Conservation (phyloP, 2,113 vertebrate genomes). For the Tragelaphus strepsiceros region DNA sequence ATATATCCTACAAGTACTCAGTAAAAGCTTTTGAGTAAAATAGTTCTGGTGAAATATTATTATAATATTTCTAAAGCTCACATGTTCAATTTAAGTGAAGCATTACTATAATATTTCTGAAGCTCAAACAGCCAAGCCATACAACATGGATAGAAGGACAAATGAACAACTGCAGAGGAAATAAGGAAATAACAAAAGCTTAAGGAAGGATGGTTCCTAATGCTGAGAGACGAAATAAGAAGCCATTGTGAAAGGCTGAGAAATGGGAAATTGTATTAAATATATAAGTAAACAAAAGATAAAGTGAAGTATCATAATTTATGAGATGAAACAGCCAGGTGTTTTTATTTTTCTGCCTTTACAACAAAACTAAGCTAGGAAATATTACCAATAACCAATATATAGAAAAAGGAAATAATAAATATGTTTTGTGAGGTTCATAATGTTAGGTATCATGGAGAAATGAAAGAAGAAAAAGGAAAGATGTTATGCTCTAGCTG, state of each 20-base stretch:
- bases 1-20: neutral
- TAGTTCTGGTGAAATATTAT: neutral
- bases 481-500: neutral
- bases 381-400: neutral
- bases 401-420: neutral
- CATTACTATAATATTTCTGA: neutral
- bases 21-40: constrained; percentile 23
- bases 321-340: neutral
- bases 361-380: neutral
- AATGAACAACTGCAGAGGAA: neutral
- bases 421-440: neutral
- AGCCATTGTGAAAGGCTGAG: neutral
- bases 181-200: neutral
- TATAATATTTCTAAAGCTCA: neutral
- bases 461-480: neutral
- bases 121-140: neutral
- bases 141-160: neutral
- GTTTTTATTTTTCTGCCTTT: neutral
- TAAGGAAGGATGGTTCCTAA: neutral
- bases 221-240: neutral
- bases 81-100: neutral
- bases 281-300: constrained; percentile 1
- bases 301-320: neutral
- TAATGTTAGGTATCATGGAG: neutral
- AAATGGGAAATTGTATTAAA: constrained; percentile 16